Evolutionary conservation across 2,113 vertebrate species (phyloP).

Genomic region (Syrrhaptes paradoxus): DNA sequence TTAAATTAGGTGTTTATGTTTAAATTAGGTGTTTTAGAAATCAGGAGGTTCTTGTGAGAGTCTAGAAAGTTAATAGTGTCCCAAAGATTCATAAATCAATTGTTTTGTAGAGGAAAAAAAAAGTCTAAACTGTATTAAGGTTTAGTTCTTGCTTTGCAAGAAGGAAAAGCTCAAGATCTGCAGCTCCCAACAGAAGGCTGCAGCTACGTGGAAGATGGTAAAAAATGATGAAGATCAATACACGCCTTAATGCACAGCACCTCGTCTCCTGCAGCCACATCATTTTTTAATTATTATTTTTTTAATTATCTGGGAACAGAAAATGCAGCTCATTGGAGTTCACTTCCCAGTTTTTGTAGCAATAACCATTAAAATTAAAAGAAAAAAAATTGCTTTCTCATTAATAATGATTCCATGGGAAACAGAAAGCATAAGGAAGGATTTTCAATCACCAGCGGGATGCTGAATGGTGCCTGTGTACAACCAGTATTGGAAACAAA

Average conservation of each 20-base stretch:
- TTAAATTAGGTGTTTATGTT: not conserved
- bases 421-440: not conserved
- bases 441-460: accelerated
- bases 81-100: not conserved
- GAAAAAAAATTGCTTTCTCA: not conserved
- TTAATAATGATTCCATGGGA: not conserved
- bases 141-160: not conserved
- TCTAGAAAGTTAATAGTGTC: not conserved
- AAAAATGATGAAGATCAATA: accelerated
- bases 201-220: not conserved
- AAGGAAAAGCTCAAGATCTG: not conserved
- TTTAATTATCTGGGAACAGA: not conserved
- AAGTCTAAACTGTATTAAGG: not conserved
- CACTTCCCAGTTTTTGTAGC: not conserved
- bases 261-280: not conserved
- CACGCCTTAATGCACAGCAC: not conserved
- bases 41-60: not conserved
- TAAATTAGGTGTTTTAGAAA: not conserved
- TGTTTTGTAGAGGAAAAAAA: not conserved
- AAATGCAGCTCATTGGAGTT: not conserved
- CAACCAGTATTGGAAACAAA: not conserved
- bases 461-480: not conserved
- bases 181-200: not conserved
- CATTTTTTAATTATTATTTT: not conserved
- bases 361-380: not conserved